A percentile compares a stretch with the other conserved stretches of the same genome.
Conservation (phyloP, 2,888 invertebrate genomes). For the Torymus aiolomorphi region DNA sequence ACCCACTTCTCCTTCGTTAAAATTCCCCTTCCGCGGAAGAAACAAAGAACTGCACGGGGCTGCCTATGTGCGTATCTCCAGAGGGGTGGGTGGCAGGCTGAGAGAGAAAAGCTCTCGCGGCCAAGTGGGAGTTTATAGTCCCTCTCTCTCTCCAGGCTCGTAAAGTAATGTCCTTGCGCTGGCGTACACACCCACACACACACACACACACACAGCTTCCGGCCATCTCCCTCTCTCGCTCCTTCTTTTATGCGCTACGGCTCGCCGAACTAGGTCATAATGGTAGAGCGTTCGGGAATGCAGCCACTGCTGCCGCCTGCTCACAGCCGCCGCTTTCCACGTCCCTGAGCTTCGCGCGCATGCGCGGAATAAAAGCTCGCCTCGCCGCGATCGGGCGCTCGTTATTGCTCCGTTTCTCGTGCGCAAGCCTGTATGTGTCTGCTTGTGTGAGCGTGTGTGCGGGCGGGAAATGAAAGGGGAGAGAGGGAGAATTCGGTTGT, state of each 20-base stretch:
- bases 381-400: slow-evolving; percentile 22
- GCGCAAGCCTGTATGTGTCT: no score
- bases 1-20: slow-evolving; percentile 20
- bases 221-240: slow-evolving; percentile 14
- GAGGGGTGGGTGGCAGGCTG: slow-evolving; percentile 10
- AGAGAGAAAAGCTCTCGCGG: slow-evolving; percentile 24
- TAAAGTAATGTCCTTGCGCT: slow-evolving; percentile 51
- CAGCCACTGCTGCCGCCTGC: neutral
- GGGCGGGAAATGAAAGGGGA: no score
- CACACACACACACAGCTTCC: neutral
- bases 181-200: slow-evolving; percentile 4
- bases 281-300: slow-evolving; percentile 38
- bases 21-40: slow-evolving; percentile 13
- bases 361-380: slow-evolving; percentile 34
- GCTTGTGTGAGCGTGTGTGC: no score
- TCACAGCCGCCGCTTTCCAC: neutral
- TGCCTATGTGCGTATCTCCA: neutral
- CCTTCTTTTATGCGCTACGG: slow-evolving; percentile 17
- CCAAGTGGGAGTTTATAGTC: slow-evolving; percentile 36
- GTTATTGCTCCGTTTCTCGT: slow-evolving; percentile 4
- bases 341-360: slow-evolving; percentile 10
- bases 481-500: no score
- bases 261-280: slow-evolving; percentile 60
- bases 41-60: neutral
- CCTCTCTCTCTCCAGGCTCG: slow-evolving; percentile 31